These are phyloP conservation scores for Brachymystax lenok DNA, from an alignment of 2,797 vertebrate genomes.

Conservation along the genomic window DNA sequence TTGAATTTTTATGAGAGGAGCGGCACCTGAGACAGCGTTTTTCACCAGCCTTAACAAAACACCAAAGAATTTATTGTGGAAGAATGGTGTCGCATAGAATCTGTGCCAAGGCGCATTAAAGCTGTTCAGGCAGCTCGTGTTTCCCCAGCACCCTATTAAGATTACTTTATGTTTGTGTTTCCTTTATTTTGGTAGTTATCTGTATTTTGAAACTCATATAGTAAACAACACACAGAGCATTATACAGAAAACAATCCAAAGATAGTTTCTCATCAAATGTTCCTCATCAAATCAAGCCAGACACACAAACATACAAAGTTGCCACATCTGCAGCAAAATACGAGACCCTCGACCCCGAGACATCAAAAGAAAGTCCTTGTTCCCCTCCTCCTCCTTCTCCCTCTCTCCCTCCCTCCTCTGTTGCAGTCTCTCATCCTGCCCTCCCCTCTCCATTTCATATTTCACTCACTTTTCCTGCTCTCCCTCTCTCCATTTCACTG, in stretches of 20 bases:
- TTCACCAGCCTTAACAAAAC: too few species aligned
- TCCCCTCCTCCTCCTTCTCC: constrained; percentile 6
- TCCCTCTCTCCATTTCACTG: constrained; percentile 11
- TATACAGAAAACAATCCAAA: not conserved
- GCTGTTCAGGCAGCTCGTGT: too few species aligned
- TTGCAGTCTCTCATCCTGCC: constrained; percentile 15
- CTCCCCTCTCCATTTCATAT: constrained; percentile 11
- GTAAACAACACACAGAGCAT: not conserved
- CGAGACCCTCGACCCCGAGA: not conserved
- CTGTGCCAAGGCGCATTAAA: too few species aligned
- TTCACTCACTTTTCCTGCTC: too few species aligned
- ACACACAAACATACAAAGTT: constrained; percentile 9
- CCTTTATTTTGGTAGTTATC: too few species aligned
- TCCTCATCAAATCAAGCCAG: constrained; percentile 8
- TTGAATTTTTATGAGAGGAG: too few species aligned
- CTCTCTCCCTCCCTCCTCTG: constrained; percentile 8
- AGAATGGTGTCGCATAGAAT: too few species aligned
- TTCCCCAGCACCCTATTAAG: too few species aligned
- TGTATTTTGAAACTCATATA: not conserved
- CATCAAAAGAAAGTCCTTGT: constrained; percentile 20
- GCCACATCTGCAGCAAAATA: constrained; percentile 11
- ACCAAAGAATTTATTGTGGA: too few species aligned
- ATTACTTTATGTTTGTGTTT: too few species aligned
- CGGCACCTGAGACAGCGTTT: too few species aligned
- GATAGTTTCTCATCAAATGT: constrained; percentile 9